Conservation (phyloP, 2,113 vertebrate genomes). For the Pteropus alecto region DNA sequence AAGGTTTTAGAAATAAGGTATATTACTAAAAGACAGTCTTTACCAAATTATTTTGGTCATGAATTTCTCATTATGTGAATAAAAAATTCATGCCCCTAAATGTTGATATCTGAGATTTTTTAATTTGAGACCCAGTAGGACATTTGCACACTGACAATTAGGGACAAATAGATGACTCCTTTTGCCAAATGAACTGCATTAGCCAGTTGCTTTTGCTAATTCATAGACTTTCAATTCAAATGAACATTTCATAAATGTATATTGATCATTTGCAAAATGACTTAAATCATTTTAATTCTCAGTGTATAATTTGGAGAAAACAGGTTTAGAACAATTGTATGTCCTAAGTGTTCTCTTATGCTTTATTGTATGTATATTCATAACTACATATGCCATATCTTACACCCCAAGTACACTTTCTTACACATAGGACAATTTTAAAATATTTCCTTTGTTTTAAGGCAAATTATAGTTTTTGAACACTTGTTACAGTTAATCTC, state of each 20-base stretch:
- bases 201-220: conserved; percentile 12
- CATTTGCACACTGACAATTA: conserved; percentile 45
- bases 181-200: not conserved
- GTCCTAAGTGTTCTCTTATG: not conserved
- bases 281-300: conserved; percentile 30
- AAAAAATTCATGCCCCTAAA: not conserved
- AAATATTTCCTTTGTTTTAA: not conserved
- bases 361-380: not conserved
- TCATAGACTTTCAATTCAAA: not conserved
- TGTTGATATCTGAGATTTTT: not conserved
- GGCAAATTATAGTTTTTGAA: not conserved
- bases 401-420: not conserved
- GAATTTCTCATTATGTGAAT: not conserved
- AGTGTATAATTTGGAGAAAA: not conserved
- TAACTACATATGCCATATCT: not conserved
- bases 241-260: not conserved
- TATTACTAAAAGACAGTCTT: not conserved
- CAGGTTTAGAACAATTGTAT: not conserved
- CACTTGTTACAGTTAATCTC: not conserved
- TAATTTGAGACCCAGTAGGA: not conserved
- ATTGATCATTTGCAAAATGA: not conserved
- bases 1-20: not conserved
- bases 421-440: not conserved
- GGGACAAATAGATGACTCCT: not conserved
- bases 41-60: not conserved